Evolutionary conservation across 2,888 invertebrate genomes (phyloP).

Genomic region (Meta bourneti): DNA sequence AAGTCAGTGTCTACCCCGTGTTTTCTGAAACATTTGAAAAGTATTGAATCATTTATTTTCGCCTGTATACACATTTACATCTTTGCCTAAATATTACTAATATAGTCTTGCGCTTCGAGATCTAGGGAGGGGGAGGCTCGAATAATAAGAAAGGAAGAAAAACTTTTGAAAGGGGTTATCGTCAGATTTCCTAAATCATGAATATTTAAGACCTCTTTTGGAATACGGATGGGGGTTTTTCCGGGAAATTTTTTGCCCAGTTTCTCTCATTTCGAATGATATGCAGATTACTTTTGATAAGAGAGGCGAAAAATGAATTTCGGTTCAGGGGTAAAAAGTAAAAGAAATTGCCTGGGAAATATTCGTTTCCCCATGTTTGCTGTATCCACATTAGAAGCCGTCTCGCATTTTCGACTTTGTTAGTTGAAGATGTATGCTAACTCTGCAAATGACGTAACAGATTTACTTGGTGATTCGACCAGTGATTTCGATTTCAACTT

Average conservation of each 20-base stretch:
- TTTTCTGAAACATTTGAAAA: neutral
- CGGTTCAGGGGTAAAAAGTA: neutral
- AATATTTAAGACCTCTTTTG: constrained; percentile 52
- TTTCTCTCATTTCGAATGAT: constrained; percentile 38
- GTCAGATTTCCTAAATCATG: constrained; percentile 46
- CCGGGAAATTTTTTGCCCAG: constrained; percentile 23
- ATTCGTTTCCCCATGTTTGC: neutral
- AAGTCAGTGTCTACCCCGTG: neutral
- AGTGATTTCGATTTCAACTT: too few relatives aligned
- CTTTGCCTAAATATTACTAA: constrained; percentile 40
- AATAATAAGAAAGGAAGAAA: constrained; percentile 10
- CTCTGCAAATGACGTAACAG: too few relatives aligned
- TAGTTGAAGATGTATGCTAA: too few relatives aligned
- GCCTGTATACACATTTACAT: constrained; percentile 28
- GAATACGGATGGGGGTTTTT: constrained; percentile 14
- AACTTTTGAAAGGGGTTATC: constrained; percentile 20
- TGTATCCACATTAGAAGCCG: neutral
- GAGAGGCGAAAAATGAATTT: constrained; percentile 54
- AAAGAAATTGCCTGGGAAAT: neutral
- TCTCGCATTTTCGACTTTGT: too few relatives aligned
- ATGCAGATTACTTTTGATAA: constrained; percentile 58
- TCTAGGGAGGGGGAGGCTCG: neutral
- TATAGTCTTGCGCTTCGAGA: neutral
- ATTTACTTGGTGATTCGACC: too few relatives aligned
- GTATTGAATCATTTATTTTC: constrained; percentile 7